Evolutionary conservation across 2,888 invertebrate genomes (phyloP).

Genomic region (Macropis europaea): DNA sequence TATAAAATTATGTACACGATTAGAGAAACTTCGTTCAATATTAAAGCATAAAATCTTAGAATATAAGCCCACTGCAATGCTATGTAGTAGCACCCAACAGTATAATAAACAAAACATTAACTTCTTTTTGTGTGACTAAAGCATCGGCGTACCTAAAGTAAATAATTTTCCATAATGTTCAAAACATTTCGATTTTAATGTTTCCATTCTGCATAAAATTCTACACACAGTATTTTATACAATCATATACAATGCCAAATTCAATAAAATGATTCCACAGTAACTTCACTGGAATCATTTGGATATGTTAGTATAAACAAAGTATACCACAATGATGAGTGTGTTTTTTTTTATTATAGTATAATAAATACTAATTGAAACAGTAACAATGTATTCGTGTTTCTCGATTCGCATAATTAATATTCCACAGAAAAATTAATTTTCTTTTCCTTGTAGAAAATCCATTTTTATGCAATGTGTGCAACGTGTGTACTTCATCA

Average conservation of each 20-base stretch:
- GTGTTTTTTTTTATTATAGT: slow-evolving; percentile 19
- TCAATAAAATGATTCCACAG: slow-evolving; percentile 2
- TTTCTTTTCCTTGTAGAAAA: slow-evolving; percentile 12
- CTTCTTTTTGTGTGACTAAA: too few species aligned
- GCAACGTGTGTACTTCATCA: slow-evolving; percentile 9
- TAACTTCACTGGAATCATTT: slow-evolving; percentile 6
- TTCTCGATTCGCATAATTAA: slow-evolving; percentile 25
- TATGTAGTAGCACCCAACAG: slow-evolving; percentile 4
- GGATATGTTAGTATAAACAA: slow-evolving; percentile 38
- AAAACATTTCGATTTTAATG: slow-evolving; percentile 33
- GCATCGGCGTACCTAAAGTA: slow-evolving; percentile 19
- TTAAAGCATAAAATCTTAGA: background rate
- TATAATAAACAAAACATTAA: slow-evolving; percentile 2
- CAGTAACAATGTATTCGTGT: slow-evolving; percentile 27
- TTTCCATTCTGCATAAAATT: slow-evolving; percentile 34
- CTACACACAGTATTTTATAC: slow-evolving; percentile 38
- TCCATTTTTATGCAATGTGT: slow-evolving; percentile 9
- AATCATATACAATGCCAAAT: slow-evolving; percentile 34
- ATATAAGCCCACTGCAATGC: slow-evolving; percentile 1
- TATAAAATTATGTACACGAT: slow-evolving; percentile 15
- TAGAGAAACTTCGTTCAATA: background rate
- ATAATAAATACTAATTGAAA: slow-evolving; percentile 34
- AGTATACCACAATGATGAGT: slow-evolving; percentile 14
- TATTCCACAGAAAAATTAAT: slow-evolving; percentile 16
- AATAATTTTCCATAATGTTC: slow-evolving; percentile 21